Percentiles rank a stretch among this genome's conserved stretches.
phyloP scores from a whole-genome alignment of 2,797 vertebrate genomes.

The Helicolenus hilgendorfi region DNA sequence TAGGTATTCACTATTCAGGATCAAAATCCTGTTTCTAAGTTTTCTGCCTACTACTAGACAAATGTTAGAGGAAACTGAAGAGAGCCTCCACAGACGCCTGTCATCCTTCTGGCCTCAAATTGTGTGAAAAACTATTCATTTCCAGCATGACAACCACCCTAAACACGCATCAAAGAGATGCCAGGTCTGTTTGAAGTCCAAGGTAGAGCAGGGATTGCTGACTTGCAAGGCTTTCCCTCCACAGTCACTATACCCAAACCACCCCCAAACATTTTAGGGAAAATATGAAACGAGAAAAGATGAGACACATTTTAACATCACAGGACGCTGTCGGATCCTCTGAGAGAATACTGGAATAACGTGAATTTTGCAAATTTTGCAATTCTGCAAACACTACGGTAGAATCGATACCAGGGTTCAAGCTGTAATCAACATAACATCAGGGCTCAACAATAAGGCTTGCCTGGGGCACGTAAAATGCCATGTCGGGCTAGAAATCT shows the following conservation, averaged over 20 bases:
- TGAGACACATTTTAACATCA: constrained; percentile 21
- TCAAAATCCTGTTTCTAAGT: not conserved
- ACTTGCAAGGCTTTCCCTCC: not conserved
- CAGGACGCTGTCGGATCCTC: not conserved
- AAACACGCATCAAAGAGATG: constrained; percentile 8
- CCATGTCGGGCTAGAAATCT: not conserved
- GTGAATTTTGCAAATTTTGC: not conserved
- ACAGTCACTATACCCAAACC: not conserved
- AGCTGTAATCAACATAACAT: not conserved
- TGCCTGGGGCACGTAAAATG: not conserved
- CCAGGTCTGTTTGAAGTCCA: constrained; percentile 23
- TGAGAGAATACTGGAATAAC: not conserved
- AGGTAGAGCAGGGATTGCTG: not conserved
- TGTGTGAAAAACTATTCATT: not conserved
- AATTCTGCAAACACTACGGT: not conserved
- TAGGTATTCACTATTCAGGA: not conserved
- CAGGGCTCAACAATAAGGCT: not conserved
- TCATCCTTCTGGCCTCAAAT: not conserved
- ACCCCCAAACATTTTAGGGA: not conserved
- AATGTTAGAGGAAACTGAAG: not conserved
- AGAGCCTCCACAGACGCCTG: not conserved
- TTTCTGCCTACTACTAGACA: not conserved
- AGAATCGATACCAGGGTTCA: not conserved
- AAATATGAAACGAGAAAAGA: constrained; percentile 17
- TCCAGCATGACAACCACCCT: constrained; percentile 11